Evolutionary conservation across 2,888 invertebrate species (phyloP).

Genomic region (Poecilus cupreus): DNA sequence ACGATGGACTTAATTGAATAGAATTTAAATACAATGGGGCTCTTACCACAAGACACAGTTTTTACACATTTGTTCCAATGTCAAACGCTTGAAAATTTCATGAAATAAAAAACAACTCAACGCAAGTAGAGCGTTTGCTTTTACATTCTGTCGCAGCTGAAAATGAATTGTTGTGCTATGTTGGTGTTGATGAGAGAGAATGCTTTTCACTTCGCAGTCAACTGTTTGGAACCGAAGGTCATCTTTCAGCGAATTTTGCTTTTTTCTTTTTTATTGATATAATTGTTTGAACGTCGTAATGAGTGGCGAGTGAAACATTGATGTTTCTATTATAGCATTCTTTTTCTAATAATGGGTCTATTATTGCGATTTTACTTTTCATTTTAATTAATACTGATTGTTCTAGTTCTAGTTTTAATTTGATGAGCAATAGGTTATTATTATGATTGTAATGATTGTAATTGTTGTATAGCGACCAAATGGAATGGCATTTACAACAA

Average conservation of each 20-base stretch:
- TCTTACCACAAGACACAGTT: not conserved
- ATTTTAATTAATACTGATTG: not conserved
- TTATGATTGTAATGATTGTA: too few relatives aligned
- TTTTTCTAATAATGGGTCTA: not conserved
- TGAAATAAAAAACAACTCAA: not conserved
- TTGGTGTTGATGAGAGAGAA: slow-evolving; percentile 20
- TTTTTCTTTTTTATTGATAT: not conserved
- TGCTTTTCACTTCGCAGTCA: slow-evolving; percentile 23
- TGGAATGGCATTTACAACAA: too few relatives aligned
- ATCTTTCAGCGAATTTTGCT: not conserved
- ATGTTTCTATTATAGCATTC: not conserved
- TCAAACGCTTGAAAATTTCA: slow-evolving; percentile 32
- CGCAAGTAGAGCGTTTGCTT: slow-evolving; percentile 21
- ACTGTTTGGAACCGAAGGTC: slow-evolving; percentile 25
- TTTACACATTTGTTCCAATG: slow-evolving; percentile 19
- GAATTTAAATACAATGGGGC: slow-evolving; percentile 23
- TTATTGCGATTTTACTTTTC: not conserved
- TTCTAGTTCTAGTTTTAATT: not conserved
- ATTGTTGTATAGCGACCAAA: too few relatives aligned
- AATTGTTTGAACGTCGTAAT: not conserved
- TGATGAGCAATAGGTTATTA: not conserved
- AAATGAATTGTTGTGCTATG: slow-evolving; percentile 15
- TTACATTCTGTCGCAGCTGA: slow-evolving; percentile 29
- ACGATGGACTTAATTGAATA: slow-evolving; percentile 13
- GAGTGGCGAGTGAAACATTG: not conserved